phyloP scores from a whole-genome alignment of 2,113 vertebrate genomes.

The Cichladusa arquata region DNA sequence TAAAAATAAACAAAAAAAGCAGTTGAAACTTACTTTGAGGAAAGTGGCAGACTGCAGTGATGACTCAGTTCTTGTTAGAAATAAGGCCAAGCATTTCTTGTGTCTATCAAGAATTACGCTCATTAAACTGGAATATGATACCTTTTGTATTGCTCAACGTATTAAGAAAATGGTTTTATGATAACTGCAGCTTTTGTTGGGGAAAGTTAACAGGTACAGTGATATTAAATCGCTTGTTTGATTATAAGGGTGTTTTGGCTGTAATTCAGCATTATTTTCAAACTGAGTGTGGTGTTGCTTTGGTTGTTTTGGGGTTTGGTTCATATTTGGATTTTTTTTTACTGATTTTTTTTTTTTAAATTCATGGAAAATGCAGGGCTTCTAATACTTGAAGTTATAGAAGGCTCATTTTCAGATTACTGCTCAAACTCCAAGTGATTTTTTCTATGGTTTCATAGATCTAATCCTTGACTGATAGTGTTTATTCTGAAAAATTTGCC shows the following conservation, averaged over 20 bases:
- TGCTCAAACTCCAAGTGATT: not conserved
- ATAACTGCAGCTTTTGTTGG: not conserved
- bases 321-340: not conserved
- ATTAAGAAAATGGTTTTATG: not conserved
- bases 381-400: not conserved
- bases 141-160: not conserved
- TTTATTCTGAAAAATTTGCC: not conserved
- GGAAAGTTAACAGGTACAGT: not conserved
- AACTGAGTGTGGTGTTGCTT: not conserved
- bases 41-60: not conserved
- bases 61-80: not conserved
- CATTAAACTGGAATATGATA: not conserved
- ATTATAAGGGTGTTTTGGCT: not conserved
- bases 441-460: not conserved
- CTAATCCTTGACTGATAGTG: not conserved
- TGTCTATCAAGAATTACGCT: not conserved
- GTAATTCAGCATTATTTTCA: not conserved
- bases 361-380: not conserved
- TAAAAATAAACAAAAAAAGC: not conserved
- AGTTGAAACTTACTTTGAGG: not conserved
- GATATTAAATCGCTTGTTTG: not conserved
- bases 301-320: not conserved
- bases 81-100: not conserved
- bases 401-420: not conserved
- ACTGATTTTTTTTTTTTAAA: not conserved